A percentile compares a stretch with the other conserved stretches of the same genome.
Conservation (phyloP, 2,113 vertebrate genomes). For the Tragelaphus scriptus region DNA sequence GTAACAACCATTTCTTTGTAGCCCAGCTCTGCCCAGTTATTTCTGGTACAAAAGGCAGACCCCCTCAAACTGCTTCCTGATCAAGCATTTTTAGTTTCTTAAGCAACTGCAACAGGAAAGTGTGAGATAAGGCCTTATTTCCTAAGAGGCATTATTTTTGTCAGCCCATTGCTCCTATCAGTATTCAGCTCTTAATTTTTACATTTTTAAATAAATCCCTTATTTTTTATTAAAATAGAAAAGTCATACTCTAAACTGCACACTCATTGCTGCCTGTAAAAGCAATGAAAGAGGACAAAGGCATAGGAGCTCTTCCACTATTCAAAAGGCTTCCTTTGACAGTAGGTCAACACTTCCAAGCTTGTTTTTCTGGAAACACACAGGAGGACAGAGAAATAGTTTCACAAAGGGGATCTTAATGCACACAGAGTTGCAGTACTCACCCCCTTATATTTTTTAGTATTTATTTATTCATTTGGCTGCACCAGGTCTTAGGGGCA, state of each 20-base stretch:
- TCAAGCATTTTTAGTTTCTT: conserved; percentile 15
- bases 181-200: background rate
- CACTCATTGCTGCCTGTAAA: background rate
- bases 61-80: background rate
- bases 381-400: background rate
- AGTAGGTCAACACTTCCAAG: background rate
- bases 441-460: background rate
- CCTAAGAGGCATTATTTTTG: background rate
- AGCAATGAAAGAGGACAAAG: background rate
- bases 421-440: background rate
- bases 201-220: background rate
- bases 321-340: background rate
- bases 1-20: background rate
- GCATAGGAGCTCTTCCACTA: too few relatives aligned
- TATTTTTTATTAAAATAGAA: background rate
- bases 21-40: background rate
- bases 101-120: background rate
- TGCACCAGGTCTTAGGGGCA: background rate
- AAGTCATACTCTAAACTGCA: background rate
- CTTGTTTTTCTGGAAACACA: background rate
- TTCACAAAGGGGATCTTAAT: background rate
- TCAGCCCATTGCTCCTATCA: background rate
- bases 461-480: background rate
- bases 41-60: background rate
- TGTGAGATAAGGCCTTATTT: background rate